Conservation (phyloP, 2,113 vertebrate genomes). For the Chionomys nivalis region DNA sequence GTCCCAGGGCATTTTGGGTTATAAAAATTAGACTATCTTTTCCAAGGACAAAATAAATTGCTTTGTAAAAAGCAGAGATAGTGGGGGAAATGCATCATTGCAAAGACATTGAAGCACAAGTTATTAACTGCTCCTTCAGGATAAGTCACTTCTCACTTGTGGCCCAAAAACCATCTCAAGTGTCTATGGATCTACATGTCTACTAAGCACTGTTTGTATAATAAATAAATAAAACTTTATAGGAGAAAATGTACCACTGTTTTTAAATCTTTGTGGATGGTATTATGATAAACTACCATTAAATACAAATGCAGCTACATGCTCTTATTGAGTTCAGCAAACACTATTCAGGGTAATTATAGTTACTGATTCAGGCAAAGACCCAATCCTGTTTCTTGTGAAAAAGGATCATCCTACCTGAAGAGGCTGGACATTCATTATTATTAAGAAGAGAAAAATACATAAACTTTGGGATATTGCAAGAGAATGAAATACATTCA, state of each 20-base stretch:
- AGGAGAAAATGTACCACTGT: background rate
- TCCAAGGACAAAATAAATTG: slow-evolving; percentile 63
- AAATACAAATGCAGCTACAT: background rate
- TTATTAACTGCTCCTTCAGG: background rate
- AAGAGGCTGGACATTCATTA: background rate
- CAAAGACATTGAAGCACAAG: background rate
- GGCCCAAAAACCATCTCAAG: background rate
- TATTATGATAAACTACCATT: background rate
- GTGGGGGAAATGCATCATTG: background rate
- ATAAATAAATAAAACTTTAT: background rate
- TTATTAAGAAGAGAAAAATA: slow-evolving; percentile 13
- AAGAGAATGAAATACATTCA: background rate
- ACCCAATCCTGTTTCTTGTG: background rate
- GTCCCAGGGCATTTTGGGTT: slow-evolving; percentile 64
- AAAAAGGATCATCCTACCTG: background rate
- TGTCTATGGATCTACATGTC: background rate
- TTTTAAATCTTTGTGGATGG: background rate
- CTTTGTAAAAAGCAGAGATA: background rate
- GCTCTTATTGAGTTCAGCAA: background rate
- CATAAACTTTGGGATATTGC: background rate
- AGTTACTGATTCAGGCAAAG: background rate
- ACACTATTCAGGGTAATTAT: background rate
- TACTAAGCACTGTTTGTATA: background rate
- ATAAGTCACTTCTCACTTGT: background rate
- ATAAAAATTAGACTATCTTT: slow-evolving; percentile 63